phyloP scores from a whole-genome alignment of 2,113 vertebrate genomes.

The Ovibos moschatus region DNA sequence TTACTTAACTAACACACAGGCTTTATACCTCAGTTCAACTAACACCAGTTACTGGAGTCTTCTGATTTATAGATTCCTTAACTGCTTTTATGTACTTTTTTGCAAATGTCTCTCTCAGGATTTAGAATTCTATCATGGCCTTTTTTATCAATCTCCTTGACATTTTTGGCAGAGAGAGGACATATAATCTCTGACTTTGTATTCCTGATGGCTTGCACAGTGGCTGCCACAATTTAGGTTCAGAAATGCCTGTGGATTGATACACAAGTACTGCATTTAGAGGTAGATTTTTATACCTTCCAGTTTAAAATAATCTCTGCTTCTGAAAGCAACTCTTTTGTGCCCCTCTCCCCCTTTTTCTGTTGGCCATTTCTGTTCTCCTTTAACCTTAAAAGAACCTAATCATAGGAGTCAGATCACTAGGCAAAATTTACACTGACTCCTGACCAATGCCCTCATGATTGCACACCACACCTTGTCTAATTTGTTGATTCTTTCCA shows the following conservation, averaged over 20 bases:
- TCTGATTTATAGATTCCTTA: neutral
- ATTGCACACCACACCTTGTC: neutral
- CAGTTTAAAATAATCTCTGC: neutral
- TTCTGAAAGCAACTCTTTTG: neutral
- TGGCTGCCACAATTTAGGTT: no score
- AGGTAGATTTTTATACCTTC: neutral
- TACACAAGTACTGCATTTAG: no score
- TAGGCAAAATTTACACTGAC: neutral
- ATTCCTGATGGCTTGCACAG: no score
- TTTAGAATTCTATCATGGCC: neutral
- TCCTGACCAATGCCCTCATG: neutral
- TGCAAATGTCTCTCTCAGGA: neutral
- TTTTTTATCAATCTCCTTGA: no score
- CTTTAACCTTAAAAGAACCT: neutral
- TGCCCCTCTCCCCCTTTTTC: fast-evolving
- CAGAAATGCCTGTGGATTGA: neutral
- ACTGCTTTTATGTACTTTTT: neutral
- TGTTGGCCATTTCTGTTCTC: neutral
- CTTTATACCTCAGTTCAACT: neutral
- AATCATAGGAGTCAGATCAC: neutral
- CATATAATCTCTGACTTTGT: neutral
- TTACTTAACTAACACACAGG: neutral
- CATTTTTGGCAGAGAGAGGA: neutral
- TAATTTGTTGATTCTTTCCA: neutral
- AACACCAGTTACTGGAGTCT: neutral